Evolutionary conservation across 2,888 invertebrate genomes (phyloP), one percentile per base, ranked within the genome.

Genomic region (Machimus rusticus): DNA sequence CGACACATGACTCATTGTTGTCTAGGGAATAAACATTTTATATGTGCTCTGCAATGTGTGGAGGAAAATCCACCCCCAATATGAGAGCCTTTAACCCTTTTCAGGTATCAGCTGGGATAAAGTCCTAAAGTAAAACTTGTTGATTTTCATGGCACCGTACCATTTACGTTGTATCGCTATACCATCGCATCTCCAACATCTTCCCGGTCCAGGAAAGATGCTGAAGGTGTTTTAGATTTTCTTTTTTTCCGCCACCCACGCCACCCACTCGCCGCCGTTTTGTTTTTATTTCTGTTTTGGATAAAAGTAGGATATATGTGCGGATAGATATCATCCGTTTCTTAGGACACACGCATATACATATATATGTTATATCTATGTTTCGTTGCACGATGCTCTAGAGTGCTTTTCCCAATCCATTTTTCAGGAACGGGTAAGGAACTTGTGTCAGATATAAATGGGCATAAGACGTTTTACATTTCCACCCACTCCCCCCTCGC

Each of bases 391-490:
- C 19, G n/a, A 16, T 9, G 43, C 9, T 78, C 78, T 9, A 43
- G 19, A 43, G 39, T 78, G 39, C 43, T 78, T 78, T 78, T 78
- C 19, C 19, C 19, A 78, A 39, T 14, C 78, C 39, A 78, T 78
- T 78, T 78, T 37, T 78, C 39, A 78, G 43, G 19, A 43, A 23
- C 23, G 19, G 12, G 23, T 78, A 28, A 39, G 78, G 78, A 43
- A 78, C 37, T 78, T 39, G 78, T 78, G 78, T 78, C 78, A 78
- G 78, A 43, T 78, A 78, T 46, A 78, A 78, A 78, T 78, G 78
- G 76, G 66, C 66, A 66, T 66, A 66, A 66, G 66, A 66, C 66
- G 66, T 66, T 66, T 19, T 66, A 66, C 66, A 66, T 66, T 66
- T 14, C 66, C 66, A 23, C 28, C 28, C 66, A 66, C 28, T 66